Base-by-base conservation (phyloP, 2,888 invertebrate genomes). In the Drosophila pullipes region DNA sequence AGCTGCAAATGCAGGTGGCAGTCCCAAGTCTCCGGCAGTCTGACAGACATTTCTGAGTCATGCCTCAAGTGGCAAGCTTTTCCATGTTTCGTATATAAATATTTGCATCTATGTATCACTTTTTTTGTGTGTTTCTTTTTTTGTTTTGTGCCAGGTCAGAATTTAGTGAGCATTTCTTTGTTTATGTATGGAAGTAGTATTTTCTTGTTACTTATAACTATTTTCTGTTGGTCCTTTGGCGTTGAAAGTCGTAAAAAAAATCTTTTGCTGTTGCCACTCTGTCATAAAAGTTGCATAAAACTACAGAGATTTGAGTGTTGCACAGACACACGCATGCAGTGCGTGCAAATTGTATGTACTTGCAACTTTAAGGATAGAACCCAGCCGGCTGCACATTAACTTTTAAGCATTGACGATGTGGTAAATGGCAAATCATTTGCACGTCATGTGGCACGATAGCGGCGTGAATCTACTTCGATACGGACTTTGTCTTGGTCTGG, bases 281-380 rank as follows among this genome's bases (percentile, higher is more conserved):
- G 81, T 69, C 90, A 85, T 88, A 88, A 88, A 85, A 85, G 83
- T 90, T 85, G 90, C 83, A 90, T 88, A 58, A 85, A 83, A 83
- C 63, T 88, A 78, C 78, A 69, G 47, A 76, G 85, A 88, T 90
- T 85, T 72, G 41, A 47, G 47, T 41, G 53, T 33, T 28, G 41
- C 39, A 73, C 57, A 64, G 39, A 52, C 11, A 47, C 39, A 54
- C 53, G 22, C 33, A 3, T 41, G 5, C 49, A 63, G 30, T 52
- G 79, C 13, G 60, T 61, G 78, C 65, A 54, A 44, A 31, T 31
- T 65, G 66, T 33, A n/a, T 53, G 37, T 49, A 41, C 71, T 58
- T 74, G 67, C 71, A 78, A 64, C 71, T 61, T 78, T 76, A 61
- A 63, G 63, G 31, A 41, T 39, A 50, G n/a, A 16, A 16, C 10